phyloP scores from a whole-genome alignment of 2,113 vertebrate species.

The Myotis lucifugus region DNA sequence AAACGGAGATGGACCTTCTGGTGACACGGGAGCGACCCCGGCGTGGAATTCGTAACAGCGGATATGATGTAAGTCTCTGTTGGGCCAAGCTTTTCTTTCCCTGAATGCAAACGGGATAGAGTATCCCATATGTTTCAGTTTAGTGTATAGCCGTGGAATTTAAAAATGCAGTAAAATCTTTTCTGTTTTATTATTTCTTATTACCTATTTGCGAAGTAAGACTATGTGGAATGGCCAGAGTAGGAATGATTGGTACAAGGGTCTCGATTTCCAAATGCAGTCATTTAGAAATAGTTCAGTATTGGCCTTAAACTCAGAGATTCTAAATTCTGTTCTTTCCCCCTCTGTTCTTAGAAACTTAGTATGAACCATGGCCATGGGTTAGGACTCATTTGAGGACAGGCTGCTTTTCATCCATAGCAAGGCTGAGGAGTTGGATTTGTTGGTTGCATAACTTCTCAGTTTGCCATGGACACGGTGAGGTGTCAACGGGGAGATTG shows the following conservation, averaged over 20 bases:
- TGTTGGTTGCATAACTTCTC: conserved; percentile 63
- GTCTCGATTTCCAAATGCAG: not conserved
- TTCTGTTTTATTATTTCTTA: conserved; percentile 29
- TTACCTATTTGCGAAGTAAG: conserved; percentile 30
- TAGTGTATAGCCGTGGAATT: not conserved
- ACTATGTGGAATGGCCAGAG: conserved; percentile 22
- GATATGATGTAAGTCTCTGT: conserved; percentile 93
- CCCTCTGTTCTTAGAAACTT: not conserved
- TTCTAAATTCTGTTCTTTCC: not conserved
- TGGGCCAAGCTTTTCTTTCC: not conserved
- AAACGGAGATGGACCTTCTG: conserved; percentile 98
- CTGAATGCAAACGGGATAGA: not conserved
- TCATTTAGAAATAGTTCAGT: not conserved
- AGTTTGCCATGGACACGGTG: conserved; percentile 49
- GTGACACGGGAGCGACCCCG: conserved; percentile 96
- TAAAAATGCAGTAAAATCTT: not conserved
- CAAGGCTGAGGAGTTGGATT: conserved; percentile 16
- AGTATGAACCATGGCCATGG: not conserved
- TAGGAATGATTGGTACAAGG: conserved; percentile 27
- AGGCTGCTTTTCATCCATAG: conserved; percentile 35
- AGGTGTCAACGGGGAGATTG: not conserved
- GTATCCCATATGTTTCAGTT: not conserved
- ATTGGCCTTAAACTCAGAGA: not conserved
- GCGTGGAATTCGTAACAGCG: conserved; percentile 96
- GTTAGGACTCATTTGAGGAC: conserved; percentile 26